Conservation (phyloP, 2,113 vertebrate species). For the Otis tarda region DNA sequence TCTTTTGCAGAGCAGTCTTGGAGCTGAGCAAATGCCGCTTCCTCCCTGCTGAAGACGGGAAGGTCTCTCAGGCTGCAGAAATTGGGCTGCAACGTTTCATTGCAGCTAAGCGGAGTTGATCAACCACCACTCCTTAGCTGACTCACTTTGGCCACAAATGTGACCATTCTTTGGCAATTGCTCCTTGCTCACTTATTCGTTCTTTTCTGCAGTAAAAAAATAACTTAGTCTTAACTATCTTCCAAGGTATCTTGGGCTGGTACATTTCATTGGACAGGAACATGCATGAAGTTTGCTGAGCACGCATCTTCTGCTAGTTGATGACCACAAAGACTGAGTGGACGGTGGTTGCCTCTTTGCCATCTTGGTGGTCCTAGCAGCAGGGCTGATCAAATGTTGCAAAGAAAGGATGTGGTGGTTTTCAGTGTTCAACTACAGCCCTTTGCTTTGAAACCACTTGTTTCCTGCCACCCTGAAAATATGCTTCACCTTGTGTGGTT, state of each 20-base stretch:
- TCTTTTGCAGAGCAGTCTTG: not conserved
- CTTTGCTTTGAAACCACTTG: not conserved
- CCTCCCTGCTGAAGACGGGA: not conserved
- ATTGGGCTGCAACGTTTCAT: accelerated
- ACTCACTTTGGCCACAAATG: not conserved
- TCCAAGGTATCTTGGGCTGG: not conserved
- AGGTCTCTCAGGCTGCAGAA: not conserved
- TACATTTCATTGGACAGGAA: not conserved
- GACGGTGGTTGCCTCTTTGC: not conserved
- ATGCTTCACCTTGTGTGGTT: not conserved
- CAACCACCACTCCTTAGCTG: not conserved
- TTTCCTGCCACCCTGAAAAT: not conserved
- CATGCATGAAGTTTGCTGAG: not conserved
- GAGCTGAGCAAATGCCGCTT: not conserved
- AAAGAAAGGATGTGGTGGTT: not conserved
- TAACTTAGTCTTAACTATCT: not conserved
- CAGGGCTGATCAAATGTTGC: not conserved
- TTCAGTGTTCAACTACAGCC: not conserved
- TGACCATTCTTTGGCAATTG: not conserved
- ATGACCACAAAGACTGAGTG: not conserved
- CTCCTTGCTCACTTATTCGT: not conserved
- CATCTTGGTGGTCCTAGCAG: not conserved
- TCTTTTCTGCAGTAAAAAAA: not conserved
- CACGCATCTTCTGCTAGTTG: not conserved
- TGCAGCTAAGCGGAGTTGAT: not conserved